Percentiles rank a stretch among this genome's conserved stretches.
phyloP scores from a whole-genome alignment of 53 echinoderm and acorn worm species.

The Hippasteria phrygiana region DNA sequence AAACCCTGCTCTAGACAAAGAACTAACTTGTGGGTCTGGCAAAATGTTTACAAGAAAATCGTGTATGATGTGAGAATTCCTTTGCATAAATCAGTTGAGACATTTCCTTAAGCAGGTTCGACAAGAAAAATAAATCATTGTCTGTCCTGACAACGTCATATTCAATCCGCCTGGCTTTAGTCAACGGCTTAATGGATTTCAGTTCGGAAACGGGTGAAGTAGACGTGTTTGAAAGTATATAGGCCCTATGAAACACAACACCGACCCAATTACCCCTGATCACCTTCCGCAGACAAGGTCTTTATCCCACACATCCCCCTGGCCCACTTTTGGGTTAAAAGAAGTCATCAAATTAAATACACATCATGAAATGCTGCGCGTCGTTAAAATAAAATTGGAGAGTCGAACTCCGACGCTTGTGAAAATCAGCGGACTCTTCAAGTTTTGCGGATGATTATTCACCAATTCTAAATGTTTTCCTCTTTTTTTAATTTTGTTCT shows the following conservation, averaged over 20 bases:
- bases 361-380: background rate
- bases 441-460: background rate
- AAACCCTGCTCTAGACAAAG: no score
- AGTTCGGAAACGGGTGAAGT: slow-evolving; percentile 22
- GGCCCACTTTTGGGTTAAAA: background rate
- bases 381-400: slow-evolving; percentile 37
- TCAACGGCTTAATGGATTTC: background rate
- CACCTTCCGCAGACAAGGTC: slow-evolving; percentile 2
- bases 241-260: slow-evolving; percentile 32
- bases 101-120: background rate
- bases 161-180: background rate
- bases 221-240: slow-evolving; percentile 13
- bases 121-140: background rate
- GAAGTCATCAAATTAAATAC: slow-evolving; percentile 31
- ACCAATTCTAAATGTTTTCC: no score
- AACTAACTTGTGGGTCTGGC: no score
- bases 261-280: slow-evolving; percentile 52
- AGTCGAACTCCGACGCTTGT: background rate
- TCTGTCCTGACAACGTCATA: background rate
- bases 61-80: no score
- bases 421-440: background rate
- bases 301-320: background rate
- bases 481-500: no score
- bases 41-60: no score
- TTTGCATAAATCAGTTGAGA: background rate